Conservation (phyloP, 2,888 invertebrate genomes). For the Tipula helvola region DNA sequence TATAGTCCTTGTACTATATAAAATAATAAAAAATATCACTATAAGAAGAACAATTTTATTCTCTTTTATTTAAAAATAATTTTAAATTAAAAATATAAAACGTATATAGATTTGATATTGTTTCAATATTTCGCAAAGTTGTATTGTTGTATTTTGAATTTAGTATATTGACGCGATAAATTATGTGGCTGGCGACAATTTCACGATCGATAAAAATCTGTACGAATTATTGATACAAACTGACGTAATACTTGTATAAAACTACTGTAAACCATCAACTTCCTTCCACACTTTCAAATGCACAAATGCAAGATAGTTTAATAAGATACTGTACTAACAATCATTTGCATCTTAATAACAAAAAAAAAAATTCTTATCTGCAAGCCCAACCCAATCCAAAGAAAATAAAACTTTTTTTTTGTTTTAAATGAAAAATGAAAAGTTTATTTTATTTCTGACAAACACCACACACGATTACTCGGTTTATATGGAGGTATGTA, state of each 20-base stretch:
- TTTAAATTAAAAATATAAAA: too few species aligned
- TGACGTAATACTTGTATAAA: neutral
- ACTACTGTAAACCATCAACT: neutral
- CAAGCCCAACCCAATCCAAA: neutral
- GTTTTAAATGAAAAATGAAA: neutral
- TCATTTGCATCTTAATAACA: neutral
- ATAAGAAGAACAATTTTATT: too few species aligned
- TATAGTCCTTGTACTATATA: too few species aligned
- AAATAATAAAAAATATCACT: too few species aligned
- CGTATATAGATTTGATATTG: neutral
- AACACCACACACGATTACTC: neutral
- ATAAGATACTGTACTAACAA: neutral
- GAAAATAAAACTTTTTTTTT: neutral
- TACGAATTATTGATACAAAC: neutral
- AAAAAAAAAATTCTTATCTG: neutral
- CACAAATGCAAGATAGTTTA: neutral
- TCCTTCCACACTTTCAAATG: neutral
- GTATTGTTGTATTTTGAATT: neutral
- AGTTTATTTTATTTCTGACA: neutral
- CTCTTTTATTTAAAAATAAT: too few species aligned
- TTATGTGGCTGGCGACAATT: neutral
- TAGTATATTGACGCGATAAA: neutral
- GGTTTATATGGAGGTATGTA: too few species aligned
- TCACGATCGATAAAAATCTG: neutral
- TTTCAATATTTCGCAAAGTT: neutral